phyloP scores from a whole-genome alignment of 1,140 invertebrate genomes.

The Mercenaria mercenaria region DNA sequence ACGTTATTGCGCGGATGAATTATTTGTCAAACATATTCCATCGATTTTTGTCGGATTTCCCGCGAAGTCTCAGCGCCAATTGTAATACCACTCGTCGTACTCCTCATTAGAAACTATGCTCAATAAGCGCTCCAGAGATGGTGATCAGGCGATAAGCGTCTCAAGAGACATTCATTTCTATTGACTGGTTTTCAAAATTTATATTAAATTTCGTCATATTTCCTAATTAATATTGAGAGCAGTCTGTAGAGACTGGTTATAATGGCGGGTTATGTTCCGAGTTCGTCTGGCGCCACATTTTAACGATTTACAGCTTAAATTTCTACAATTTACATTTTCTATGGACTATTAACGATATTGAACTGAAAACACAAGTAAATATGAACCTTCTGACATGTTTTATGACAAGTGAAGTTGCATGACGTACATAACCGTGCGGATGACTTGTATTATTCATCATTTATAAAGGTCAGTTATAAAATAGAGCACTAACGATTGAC shows the following conservation, averaged over 20 bases:
- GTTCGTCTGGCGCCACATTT: constrained; percentile 27
- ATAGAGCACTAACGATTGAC: background rate
- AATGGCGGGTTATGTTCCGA: constrained; percentile 20
- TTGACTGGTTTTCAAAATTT: constrained; percentile 56
- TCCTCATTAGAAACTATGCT: constrained; percentile 11
- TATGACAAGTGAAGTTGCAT: background rate
- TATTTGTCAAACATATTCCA: constrained; percentile 37
- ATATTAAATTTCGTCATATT: constrained; percentile 57
- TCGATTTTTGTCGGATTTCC: constrained; percentile 34
- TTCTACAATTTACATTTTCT: constrained; percentile 28
- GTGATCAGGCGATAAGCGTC: constrained; percentile 34
- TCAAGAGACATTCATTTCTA: constrained; percentile 51
- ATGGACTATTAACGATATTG: constrained; percentile 29
- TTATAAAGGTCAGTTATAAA: background rate
- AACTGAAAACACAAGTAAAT: constrained; percentile 1
- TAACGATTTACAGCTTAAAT: constrained; percentile 23
- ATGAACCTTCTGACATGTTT: background rate
- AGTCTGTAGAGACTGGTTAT: constrained; percentile 24
- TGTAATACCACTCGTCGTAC: background rate
- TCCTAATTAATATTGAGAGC: constrained; percentile 28
- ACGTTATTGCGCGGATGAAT: constrained; percentile 36
- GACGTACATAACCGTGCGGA: background rate
- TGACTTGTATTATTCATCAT: background rate
- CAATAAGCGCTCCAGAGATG: constrained; percentile 20
- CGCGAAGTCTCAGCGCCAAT: constrained; percentile 9